phyloP scores from a whole-genome alignment of 2,888 invertebrate species.

The Glomeris marginata region DNA sequence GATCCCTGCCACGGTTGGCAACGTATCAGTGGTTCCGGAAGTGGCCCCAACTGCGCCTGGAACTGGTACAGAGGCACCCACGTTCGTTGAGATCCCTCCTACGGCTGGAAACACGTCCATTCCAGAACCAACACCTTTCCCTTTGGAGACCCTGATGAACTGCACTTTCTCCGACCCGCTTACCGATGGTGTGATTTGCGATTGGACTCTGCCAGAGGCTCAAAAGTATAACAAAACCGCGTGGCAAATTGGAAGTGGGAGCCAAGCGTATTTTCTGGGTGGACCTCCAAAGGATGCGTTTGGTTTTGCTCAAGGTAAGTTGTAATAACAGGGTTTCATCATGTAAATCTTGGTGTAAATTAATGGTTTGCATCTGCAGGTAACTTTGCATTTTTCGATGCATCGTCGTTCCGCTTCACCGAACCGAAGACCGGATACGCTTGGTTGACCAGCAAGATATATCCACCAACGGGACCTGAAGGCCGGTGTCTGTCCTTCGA shows the following conservation, averaged over 20 bases:
- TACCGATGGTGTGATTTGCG: too few species aligned
- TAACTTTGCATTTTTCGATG: constrained; percentile 9
- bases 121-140: too few species aligned
- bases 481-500: constrained; percentile 9
- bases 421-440: neutral
- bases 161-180: too few species aligned
- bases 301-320: neutral
- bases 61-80: too few species aligned
- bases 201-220: too few species aligned
- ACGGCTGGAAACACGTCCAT: too few species aligned
- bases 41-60: too few species aligned
- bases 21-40: too few species aligned
- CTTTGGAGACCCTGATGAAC: too few species aligned
- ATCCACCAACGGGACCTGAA: constrained; percentile 4
- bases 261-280: constrained; percentile 4
- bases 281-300: constrained; percentile 2
- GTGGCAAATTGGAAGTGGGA: constrained; percentile 4
- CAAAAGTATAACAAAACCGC: constrained; percentile 1
- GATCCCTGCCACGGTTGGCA: too few species aligned
- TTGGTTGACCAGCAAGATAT: constrained; percentile 5
- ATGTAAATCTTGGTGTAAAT: neutral
- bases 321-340: too few species aligned
- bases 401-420: neutral
- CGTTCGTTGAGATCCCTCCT: too few species aligned
- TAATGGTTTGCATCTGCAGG: constrained; percentile 1